Percentiles rank a stretch among this genome's conserved stretches.
phyloP scores from a whole-genome alignment of 2,888 invertebrate species.

The Synergus umbraculus region DNA sequence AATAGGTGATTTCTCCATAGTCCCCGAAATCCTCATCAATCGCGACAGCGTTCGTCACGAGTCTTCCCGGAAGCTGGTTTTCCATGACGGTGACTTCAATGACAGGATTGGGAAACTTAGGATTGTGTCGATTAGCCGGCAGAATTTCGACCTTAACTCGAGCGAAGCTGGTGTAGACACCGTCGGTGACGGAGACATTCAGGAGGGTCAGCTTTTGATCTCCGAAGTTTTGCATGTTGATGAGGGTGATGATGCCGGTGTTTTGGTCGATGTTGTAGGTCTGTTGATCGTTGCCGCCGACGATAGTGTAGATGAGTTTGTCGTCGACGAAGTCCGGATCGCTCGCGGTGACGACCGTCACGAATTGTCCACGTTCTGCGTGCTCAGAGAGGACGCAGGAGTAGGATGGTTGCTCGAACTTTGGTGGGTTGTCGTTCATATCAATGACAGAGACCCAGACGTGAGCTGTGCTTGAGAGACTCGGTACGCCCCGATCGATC shows the following conservation, averaged over 20 bases:
- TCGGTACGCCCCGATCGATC: constrained; percentile 90
- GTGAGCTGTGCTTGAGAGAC: constrained; percentile 88
- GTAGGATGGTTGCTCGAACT: constrained; percentile 89
- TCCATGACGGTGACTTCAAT: constrained; percentile 90
- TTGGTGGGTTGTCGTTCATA: constrained; percentile 94
- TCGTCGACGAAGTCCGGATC: constrained; percentile 92
- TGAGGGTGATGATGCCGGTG: constrained; percentile 83
- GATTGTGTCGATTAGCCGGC: constrained; percentile 88
- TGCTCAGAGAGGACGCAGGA: constrained; percentile 88
- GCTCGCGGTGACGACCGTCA: constrained; percentile 91
- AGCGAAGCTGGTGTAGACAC: constrained; percentile 94
- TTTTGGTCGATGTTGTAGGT: constrained; percentile 83
- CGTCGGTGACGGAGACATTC: constrained; percentile 97
- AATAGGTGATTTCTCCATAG: constrained; percentile 86
- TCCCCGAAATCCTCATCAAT: constrained; percentile 90
- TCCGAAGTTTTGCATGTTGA: constrained; percentile 87
- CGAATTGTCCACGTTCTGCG: constrained; percentile 91
- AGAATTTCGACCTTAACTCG: constrained; percentile 88
- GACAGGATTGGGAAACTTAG: constrained; percentile 87
- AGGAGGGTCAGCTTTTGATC: constrained; percentile 84
- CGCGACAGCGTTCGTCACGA: constrained; percentile 87
- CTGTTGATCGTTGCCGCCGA: constrained; percentile 88
- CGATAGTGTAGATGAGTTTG: constrained; percentile 88
- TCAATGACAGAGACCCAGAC: constrained; percentile 92
- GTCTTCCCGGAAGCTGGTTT: constrained; percentile 87